Conservation (phyloP, 64 coral and sea anemone genomes). For the Stichodactyla mertensii region DNA sequence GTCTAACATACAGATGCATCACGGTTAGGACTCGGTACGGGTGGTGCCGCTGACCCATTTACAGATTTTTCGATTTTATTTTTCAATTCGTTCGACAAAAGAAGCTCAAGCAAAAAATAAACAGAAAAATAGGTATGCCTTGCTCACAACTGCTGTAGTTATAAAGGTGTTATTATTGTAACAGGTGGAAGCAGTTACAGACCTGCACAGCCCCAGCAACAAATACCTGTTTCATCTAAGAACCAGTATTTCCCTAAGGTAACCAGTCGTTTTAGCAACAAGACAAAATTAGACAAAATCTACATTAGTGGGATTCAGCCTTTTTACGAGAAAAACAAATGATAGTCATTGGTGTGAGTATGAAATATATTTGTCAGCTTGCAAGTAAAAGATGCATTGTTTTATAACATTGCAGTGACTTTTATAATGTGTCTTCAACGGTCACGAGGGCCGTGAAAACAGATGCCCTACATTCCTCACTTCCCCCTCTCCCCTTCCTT, state of each 20-base stretch:
- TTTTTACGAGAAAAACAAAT: background rate
- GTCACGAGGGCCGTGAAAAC: no score
- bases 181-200: slow-evolving; percentile 69
- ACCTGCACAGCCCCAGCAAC: slow-evolving; percentile 25
- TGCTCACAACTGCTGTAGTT: no score
- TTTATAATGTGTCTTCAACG: no score
- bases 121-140: no score
- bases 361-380: background rate
- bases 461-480: no score
- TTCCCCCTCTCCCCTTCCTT: no score
- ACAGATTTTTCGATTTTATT: slow-evolving; percentile 37
- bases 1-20: slow-evolving; percentile 35
- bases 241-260: slow-evolving; percentile 82
- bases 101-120: no score
- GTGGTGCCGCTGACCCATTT: slow-evolving; percentile 63
- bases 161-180: background rate
- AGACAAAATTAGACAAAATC: background rate
- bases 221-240: background rate
- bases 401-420: no score
- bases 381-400: no score
- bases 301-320: background rate
- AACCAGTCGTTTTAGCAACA: background rate
- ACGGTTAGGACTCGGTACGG: background rate
- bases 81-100: no score
- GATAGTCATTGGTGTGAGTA: background rate